These are phyloP conservation scores for Cryptus viduatorius DNA, from an alignment of 2,888 invertebrate genomes.

Conservation along the genomic window DNA sequence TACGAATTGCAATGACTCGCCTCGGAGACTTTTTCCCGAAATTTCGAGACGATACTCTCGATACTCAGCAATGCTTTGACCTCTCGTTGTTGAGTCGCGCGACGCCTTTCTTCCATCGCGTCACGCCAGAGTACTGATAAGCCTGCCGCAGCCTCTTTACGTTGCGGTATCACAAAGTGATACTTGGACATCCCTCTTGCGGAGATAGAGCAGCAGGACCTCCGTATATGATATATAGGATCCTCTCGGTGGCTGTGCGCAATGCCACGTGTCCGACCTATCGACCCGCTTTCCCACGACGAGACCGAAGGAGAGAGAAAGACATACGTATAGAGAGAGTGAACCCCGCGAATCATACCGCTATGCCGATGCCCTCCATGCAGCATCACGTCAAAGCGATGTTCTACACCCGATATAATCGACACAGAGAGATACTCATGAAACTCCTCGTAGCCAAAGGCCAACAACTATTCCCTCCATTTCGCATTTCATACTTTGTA, in stretches of 20 bases:
- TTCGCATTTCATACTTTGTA: slow-evolving; percentile 6
- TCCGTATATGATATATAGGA: not conserved
- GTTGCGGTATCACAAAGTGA: not conserved
- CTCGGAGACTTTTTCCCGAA: too few relatives aligned
- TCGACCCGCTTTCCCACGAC: slow-evolving; percentile 63
- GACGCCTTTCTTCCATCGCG: slow-evolving; percentile 33
- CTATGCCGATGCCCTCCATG: slow-evolving; percentile 41
- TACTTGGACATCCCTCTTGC: slow-evolving; percentile 25
- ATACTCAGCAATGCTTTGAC: not conserved
- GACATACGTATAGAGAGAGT: slow-evolving; percentile 18
- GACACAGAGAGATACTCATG: slow-evolving; percentile 24
- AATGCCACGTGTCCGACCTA: slow-evolving; percentile 65
- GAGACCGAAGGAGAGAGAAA: not conserved
- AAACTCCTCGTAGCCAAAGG: slow-evolving; percentile 30
- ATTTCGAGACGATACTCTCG: too few relatives aligned
- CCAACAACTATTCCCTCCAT: slow-evolving; percentile 37
- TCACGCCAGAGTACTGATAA: slow-evolving; percentile 17
- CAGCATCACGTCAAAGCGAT: slow-evolving; percentile 60
- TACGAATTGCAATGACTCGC: too few relatives aligned
- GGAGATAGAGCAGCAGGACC: slow-evolving; percentile 2
- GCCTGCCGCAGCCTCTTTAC: not conserved
- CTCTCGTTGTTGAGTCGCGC: not conserved
- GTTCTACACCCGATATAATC: slow-evolving; percentile 53
- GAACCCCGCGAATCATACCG: slow-evolving; percentile 37
- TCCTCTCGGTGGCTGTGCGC: slow-evolving; percentile 19